Conservation (phyloP, 2,797 vertebrate species). For the Carapus acus region DNA sequence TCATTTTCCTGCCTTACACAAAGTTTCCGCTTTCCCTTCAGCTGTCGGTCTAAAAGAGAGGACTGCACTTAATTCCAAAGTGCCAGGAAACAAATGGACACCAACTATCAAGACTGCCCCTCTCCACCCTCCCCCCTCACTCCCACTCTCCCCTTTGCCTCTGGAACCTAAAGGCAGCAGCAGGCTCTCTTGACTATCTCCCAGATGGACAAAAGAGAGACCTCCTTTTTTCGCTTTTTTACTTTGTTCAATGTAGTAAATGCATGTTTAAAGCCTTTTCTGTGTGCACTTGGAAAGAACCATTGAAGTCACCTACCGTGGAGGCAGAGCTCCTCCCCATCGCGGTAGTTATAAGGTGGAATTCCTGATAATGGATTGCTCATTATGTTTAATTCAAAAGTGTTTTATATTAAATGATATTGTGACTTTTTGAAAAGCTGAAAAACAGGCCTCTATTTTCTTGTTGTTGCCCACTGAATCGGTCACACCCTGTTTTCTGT, state of each 20-base stretch:
- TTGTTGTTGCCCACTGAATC: constrained; percentile 32
- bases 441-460: constrained; percentile 47
- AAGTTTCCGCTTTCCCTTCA: constrained; percentile 76
- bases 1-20: constrained; percentile 72
- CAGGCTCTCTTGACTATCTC: constrained; percentile 55
- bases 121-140: constrained; percentile 48
- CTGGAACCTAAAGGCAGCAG: constrained; percentile 52
- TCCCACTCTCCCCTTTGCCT: too few relatives aligned
- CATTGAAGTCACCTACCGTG: constrained; percentile 51
- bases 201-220: constrained; percentile 55
- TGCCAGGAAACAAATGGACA: constrained; percentile 71
- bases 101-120: constrained; percentile 66
- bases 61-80: constrained; percentile 66
- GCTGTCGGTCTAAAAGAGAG: constrained; percentile 75
- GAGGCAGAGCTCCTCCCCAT: constrained; percentile 39
- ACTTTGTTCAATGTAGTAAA: constrained; percentile 75
- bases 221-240: constrained; percentile 55
- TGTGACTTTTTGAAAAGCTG: constrained; percentile 76
- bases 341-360: constrained; percentile 55
- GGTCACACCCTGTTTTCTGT: constrained; percentile 14
- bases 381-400: constrained; percentile 70
- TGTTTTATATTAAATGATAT: constrained; percentile 82
- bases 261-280: constrained; percentile 77
- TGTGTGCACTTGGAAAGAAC: constrained; percentile 67
- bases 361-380: constrained; percentile 58